Evolutionary conservation across 2,888 invertebrate species (phyloP), one percentile per base, ranked within the genome.

Genomic region (Nomada lathburiana): DNA sequence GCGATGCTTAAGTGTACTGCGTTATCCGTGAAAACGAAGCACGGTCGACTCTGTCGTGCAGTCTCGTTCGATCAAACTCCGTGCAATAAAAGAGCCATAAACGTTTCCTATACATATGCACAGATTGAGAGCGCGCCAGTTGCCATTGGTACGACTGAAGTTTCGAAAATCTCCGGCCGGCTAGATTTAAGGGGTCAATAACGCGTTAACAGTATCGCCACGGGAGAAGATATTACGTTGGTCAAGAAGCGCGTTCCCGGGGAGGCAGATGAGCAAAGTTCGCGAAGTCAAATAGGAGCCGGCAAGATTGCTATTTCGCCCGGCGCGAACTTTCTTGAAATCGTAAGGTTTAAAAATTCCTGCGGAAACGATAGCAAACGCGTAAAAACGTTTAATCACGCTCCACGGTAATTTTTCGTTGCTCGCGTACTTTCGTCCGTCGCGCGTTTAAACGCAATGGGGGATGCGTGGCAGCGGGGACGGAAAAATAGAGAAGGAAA

Each of bases 271-370:
- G 79, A 75, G 44, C 44, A 47, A 60, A 65, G 76, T 77, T 76
- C 23, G 23, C 36, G 13, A 60, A 76, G 65, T 77, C 59, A 75
- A 75, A 77, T 44, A 75, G 60, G 65, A 60, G 42, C 42, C 18
- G 26, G 42, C 20, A 53, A 60, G 76, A 75, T 75, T 60, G 59
- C 65, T 20, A 42, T 74, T 64, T 57, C 63, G 7, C 36, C 20
- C 42, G 23, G 18, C 65, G 20, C 7, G 26, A 75, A 75, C 52
- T 76, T 76, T 57, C 55, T n/a, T 18, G 20, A 52, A 53, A 75
- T 64, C 36, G 57, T 57, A 16, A 57, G 64, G 65, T 75, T 77
- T 53, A 52, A 60, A 60, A 13, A 75, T 75, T 53, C 52, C 7
- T 23, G 7, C 29, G 20, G 52, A 3, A 59, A 52, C 29, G 50